Evolutionary conservation across 2,888 invertebrate species (phyloP), one percentile per base, ranked within the genome.

Genomic region (Rapana venosa): DNA sequence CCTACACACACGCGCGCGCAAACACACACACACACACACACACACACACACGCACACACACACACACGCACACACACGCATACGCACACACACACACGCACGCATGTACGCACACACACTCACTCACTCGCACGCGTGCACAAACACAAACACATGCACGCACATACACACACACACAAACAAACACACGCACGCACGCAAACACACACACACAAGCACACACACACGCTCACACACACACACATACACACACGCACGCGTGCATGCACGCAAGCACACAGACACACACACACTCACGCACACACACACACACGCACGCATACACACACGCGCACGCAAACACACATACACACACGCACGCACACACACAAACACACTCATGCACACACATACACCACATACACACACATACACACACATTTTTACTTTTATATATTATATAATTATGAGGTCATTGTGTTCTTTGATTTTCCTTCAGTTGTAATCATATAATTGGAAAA

Each of bases 11-110:
- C 22, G 47, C 13, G 2, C 36, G 35, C 36, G 4, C 36, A 83
- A 2, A 83, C 36, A 83, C 36, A 83, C 36, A 83, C 36, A 83
- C 36, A 83, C 83, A 35, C 32, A 83, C 35, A 22, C 84, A 85
- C 84, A 47, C 56, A 47, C 56, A 47, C 56, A 47, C 84, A 85
- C 84, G 47, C 84, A 85, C 84, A 85, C 56, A 85, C 84, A 56
- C 84, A 85, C 84, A 84, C 84, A 84, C 47, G 47, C 84, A 47
- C 84, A 84, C 84, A 47, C 36, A 47, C 47, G 32, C 36, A 47
- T 20, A 26, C 56, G 47, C 84, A 84, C 47, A 56, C 30, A 77
- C 32, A 8, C 17, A 77, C 32, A 77, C 32, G 17, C 32, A 77
- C 20, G 32, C 32, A 20, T 32, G 8, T 11, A 30, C 11, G 32